Percentiles rank a stretch among this genome's conserved stretches.
These are phyloP conservation scores for Chrysomela aeneicollis DNA, from an alignment of 2,888 invertebrate species.

Conservation along the genomic window DNA sequence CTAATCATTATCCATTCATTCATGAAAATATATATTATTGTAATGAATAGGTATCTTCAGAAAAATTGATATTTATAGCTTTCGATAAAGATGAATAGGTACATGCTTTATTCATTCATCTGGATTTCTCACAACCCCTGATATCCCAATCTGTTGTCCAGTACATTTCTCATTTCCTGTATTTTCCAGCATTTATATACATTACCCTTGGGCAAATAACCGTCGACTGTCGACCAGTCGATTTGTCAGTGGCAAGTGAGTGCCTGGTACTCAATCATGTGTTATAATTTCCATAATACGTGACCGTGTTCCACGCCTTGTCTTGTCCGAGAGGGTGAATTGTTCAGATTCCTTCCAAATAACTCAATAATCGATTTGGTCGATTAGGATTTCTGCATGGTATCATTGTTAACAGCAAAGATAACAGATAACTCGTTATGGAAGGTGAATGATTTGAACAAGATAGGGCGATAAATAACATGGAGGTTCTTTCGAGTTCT, in stretches of 20 bases:
- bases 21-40: too few species aligned
- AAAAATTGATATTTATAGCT: too few species aligned
- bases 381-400: neutral
- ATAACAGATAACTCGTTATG: too few species aligned
- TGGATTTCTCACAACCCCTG: neutral
- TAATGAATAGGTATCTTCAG: too few species aligned
- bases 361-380: too few species aligned
- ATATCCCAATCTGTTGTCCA: neutral
- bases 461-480: too few species aligned
- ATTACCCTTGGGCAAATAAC: neutral
- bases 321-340: neutral
- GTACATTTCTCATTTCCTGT: neutral
- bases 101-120: neutral
- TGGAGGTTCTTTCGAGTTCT: too few species aligned
- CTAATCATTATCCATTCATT: too few species aligned
- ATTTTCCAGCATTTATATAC: neutral
- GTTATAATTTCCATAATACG: neutral
- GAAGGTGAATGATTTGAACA: too few species aligned
- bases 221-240: neutral
- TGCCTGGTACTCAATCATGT: neutral
- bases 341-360: neutral
- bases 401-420: too few species aligned
- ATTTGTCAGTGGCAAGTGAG: neutral
- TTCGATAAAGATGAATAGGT: too few species aligned
- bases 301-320: neutral